These are phyloP conservation scores for Scylla paramamosain DNA, from an alignment of 1,140 invertebrate genomes.

Conservation along the genomic window DNA sequence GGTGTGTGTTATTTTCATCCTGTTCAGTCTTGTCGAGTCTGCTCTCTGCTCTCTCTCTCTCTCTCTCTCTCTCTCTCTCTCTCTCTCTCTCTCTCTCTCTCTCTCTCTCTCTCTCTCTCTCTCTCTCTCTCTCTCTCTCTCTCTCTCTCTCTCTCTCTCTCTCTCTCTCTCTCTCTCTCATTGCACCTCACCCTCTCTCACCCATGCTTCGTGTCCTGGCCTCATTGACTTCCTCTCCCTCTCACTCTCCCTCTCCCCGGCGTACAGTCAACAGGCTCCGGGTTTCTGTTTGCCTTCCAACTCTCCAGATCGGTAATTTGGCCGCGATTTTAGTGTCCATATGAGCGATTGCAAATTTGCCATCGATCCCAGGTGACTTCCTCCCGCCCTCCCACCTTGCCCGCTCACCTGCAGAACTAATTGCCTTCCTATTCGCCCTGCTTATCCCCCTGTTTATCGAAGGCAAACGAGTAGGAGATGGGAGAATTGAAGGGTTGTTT, in stretches of 20 bases:
- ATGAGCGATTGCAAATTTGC: background rate
- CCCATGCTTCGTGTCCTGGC: background rate
- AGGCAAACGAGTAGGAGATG: background rate
- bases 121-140: slow-evolving; percentile 37
- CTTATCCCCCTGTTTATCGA: slow-evolving; percentile 31
- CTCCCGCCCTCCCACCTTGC: background rate
- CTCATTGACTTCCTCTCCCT: background rate
- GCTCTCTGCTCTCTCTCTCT: too few relatives aligned
- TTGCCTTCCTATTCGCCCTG: background rate
- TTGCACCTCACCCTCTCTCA: background rate
- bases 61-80: too few relatives aligned
- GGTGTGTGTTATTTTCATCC: too few relatives aligned
- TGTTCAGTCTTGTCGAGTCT: too few relatives aligned
- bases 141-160: slow-evolving; percentile 41
- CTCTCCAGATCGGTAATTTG: background rate
- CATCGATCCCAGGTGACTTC: background rate
- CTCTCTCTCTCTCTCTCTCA: background rate
- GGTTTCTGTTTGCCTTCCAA: background rate
- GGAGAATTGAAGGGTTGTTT: background rate
- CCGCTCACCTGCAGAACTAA: slow-evolving; percentile 10
- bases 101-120: background rate
- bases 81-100: too few relatives aligned
- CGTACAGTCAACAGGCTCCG: background rate
- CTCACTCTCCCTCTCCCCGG: slow-evolving; percentile 12
- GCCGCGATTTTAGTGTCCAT: slow-evolving; percentile 11